A percentile compares a stretch with the other conserved stretches of the same genome.
phyloP scores from a whole-genome alignment of 2,888 invertebrate species.

The Pharmacophagus antenor region DNA sequence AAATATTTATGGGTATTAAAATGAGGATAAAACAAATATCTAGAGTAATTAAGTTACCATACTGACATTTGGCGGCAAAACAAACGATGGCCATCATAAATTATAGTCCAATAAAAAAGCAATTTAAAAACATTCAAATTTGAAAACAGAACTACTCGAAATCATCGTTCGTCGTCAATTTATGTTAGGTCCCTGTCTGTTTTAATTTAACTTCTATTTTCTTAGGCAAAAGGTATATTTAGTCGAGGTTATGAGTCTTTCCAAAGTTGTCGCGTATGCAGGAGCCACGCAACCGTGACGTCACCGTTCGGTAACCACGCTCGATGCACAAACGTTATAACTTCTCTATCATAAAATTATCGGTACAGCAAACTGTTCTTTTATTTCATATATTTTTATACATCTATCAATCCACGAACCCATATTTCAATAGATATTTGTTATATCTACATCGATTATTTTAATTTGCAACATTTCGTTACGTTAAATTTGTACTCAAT shows the following conservation, averaged over 20 bases:
- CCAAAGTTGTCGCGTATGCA: conserved; percentile 37
- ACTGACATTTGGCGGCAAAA: conserved; percentile 67
- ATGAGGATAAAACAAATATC: conserved; percentile 39
- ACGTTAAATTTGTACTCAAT: no score
- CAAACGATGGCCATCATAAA: conserved; percentile 64
- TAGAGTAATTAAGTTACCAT: conserved; percentile 48
- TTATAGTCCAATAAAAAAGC: conserved; percentile 76
- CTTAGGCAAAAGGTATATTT: conserved; percentile 39
- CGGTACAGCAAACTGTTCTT: conserved; percentile 49
- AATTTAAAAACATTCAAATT: conserved; percentile 75
- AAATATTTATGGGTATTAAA: conserved; percentile 38
- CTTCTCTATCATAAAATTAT: conserved; percentile 56
- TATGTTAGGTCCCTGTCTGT: conserved; percentile 39
- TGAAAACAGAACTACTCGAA: conserved; percentile 58
- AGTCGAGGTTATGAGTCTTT: conserved; percentile 37
- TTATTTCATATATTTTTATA: conserved; percentile 37
- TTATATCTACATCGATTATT: no score
- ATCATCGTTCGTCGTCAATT: conserved; percentile 42
- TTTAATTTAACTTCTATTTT: conserved; percentile 38
- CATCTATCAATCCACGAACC: no score
- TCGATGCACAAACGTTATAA: conserved; percentile 58
- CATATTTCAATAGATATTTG: no score
- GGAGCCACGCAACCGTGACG: conserved; percentile 66
- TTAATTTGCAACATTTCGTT: no score
- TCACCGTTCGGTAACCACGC: conserved; percentile 74